These are phyloP conservation scores for Drosophila formosana DNA, from an alignment of 2,888 invertebrate species.

Conservation along the genomic window DNA sequence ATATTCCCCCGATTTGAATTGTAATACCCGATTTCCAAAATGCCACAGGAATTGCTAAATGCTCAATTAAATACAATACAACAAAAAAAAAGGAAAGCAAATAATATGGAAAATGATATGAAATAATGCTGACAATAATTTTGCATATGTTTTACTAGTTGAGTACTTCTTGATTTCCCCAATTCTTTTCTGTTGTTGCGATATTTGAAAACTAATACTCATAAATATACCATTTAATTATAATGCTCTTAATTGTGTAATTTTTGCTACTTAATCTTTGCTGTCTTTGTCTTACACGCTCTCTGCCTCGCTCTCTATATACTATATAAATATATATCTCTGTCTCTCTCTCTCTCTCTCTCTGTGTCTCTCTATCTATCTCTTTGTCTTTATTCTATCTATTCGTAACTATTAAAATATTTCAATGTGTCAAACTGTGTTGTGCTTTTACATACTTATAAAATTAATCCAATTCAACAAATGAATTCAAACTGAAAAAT, in stretches of 20 bases:
- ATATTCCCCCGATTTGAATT: constrained; percentile 32
- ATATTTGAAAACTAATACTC: constrained; percentile 20
- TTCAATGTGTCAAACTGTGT: constrained; percentile 79
- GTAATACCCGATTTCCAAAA: neutral
- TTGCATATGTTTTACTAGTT: constrained; percentile 53
- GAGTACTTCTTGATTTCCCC: constrained; percentile 34
- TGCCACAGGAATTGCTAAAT: constrained; percentile 4
- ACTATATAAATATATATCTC: constrained; percentile 18
- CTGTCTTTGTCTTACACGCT: constrained; percentile 54
- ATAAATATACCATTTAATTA: constrained; percentile 25
- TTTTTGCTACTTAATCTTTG: constrained; percentile 50
- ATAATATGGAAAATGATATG: neutral
- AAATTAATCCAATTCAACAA: constrained; percentile 47
- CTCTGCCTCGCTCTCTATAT: constrained; percentile 41
- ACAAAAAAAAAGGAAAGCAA: constrained; percentile 11
- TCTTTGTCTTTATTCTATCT: constrained; percentile 35
- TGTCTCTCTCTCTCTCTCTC: constrained; percentile 32
- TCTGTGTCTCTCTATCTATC: constrained; percentile 37
- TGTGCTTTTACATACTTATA: constrained; percentile 75
- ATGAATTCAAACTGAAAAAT: constrained; percentile 25
- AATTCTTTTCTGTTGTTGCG: constrained; percentile 19
- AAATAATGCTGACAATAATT: constrained; percentile 10
- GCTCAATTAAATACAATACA: neutral
- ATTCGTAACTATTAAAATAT: constrained; percentile 60
- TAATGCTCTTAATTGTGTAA: constrained; percentile 42